Conservation (phyloP, 2,113 vertebrate genomes). For the Notiomystis cincta region DNA sequence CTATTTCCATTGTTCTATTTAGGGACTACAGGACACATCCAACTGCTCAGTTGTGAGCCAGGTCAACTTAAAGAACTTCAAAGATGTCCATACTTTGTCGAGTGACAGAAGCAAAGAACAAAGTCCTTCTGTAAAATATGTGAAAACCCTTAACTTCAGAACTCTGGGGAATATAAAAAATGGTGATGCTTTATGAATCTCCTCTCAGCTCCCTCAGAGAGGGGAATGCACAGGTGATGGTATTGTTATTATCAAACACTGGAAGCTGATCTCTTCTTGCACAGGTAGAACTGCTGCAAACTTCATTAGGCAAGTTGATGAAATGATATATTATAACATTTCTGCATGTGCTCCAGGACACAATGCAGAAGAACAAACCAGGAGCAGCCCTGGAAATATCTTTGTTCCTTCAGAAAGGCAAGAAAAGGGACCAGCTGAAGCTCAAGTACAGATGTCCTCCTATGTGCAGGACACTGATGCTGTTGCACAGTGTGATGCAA, state of each 20-base stretch:
- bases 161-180: neutral
- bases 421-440: neutral
- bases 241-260: neutral
- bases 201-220: fast-evolving
- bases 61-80: neutral
- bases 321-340: too few relatives aligned
- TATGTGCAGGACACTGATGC: neutral
- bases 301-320: neutral
- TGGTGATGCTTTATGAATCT: neutral
- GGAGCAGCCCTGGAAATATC: neutral
- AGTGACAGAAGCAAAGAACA: neutral
- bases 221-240: neutral
- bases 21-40: neutral
- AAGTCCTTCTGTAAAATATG: neutral
- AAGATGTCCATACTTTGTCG: neutral
- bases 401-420: neutral
- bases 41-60: neutral
- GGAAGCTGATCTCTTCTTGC: neutral
- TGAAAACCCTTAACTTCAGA: neutral
- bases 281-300: neutral
- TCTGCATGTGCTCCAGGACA: neutral
- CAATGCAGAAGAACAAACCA: neutral
- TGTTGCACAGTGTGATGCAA: fast-evolving
- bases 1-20: neutral
- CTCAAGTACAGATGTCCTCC: neutral